Evolutionary conservation across 1,140 invertebrate genomes (phyloP).

Genomic region (Hormaphis cornu): DNA sequence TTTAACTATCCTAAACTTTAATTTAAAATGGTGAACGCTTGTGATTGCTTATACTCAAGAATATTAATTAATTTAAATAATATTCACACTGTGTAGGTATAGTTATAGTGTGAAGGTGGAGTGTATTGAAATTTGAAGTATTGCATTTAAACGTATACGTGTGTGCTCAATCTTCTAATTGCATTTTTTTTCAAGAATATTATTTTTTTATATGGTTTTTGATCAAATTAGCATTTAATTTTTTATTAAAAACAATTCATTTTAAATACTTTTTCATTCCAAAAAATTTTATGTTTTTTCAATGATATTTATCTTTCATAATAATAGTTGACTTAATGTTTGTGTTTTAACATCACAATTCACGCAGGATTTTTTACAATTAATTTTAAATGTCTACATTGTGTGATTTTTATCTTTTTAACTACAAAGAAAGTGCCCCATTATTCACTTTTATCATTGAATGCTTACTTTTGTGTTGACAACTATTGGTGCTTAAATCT

Average conservation of each 20-base stretch:
- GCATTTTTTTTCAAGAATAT: neutral
- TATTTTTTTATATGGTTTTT: no score
- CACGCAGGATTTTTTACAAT: neutral
- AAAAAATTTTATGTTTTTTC: neutral
- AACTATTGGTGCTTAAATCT: neutral
- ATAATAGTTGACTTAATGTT: neutral
- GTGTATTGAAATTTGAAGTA: neutral
- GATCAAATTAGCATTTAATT: slow-evolving; percentile 3
- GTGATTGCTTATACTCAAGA: neutral
- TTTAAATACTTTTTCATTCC: neutral
- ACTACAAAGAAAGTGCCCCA: neutral
- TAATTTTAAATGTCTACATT: neutral
- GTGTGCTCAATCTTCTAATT: slow-evolving; percentile 1
- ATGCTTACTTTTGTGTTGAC: neutral
- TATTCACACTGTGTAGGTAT: no score
- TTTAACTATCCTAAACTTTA: neutral
- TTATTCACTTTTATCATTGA: neutral
- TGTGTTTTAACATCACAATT: neutral
- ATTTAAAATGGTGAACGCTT: neutral
- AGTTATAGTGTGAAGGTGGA: neutral
- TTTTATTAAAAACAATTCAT: neutral
- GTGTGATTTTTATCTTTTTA: neutral
- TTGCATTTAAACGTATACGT: neutral
- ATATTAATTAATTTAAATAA: no score
- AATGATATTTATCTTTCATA: neutral